Evolutionary conservation across 2,113 vertebrate species (phyloP), one percentile per base, ranked within the genome.

Genomic region (Platichthys flesus): DNA sequence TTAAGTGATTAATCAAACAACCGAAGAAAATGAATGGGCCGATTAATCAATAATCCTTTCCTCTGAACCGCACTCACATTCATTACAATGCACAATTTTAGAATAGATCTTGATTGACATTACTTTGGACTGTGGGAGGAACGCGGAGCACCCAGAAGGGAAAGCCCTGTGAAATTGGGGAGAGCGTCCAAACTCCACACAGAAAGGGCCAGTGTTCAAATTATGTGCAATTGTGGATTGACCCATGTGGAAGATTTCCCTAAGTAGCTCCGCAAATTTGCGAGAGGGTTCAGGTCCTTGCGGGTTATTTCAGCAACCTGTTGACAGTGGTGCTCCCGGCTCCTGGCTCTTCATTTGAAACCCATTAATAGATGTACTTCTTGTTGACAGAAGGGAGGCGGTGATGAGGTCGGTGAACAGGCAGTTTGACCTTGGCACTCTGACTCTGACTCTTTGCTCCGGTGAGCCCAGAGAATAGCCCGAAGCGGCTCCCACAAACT

Each of bases 381-480:
- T 31, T 80, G 71, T 79, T 73, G 57, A 82, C 73, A 79, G 63
- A 74, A 74, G 79, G 86, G 82, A 89, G 81, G 81, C n/a, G 0
- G 37, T 3, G 69, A 67, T 82, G 62, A 79, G 64, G 81, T 49
- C 52, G 60, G 40, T 20, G 78, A 85, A 37, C 60, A 87, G 79
- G 87, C 86, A 63, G 68, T 76, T 68, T 87, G 89, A 92, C 89
- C 89, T 82, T 73, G 82, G 80, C 74, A 70, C 69, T 71, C 54
- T 58, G 79, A 66, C 72, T 74, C 52, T 35, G 70, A 84, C 69
- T 47, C 61, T 88, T 78, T 88, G 87, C 90, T 88, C 79, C 23
- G 78, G 64, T 89, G 91, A 86, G 74, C 60, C 61, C 66, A 65
- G 82, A 92, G 85, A 91, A 90, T 88, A 54, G 82, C 72, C 83